Evolutionary conservation across 2,797 vertebrate species (phyloP).

Genomic region (Tapera naevia): DNA sequence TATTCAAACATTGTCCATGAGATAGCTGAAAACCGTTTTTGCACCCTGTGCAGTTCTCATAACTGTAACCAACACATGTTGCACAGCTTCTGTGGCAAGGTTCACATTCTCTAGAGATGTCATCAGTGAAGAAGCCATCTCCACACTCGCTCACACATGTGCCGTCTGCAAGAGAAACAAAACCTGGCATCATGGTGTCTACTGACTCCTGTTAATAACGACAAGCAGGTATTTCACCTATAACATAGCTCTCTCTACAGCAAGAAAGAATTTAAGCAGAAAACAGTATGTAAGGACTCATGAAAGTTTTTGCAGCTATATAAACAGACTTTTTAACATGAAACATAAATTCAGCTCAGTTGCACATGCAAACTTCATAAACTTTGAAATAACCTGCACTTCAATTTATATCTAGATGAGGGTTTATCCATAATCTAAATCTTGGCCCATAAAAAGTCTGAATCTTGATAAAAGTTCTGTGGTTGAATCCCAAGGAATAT

Average conservation of each 20-base stretch:
- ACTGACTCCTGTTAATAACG: neutral
- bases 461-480: neutral
- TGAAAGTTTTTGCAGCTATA: neutral
- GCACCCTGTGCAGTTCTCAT: conserved; percentile 84
- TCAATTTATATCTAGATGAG: neutral
- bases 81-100: conserved; percentile 83
- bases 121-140: conserved; percentile 82
- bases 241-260: neutral
- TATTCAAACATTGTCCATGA: conserved; percentile 73
- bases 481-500: neutral
- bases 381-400: neutral
- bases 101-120: conserved; percentile 79
- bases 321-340: neutral
- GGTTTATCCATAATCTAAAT: neutral
- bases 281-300: neutral
- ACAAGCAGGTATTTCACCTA: neutral
- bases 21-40: conserved; percentile 51
- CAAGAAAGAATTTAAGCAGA: neutral
- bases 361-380: neutral
- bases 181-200: neutral
- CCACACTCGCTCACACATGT: conserved; percentile 82
- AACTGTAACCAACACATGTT: conserved; percentile 79
- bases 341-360: neutral
- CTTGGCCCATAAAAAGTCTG: neutral
- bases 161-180: conserved; percentile 76